These are phyloP conservation scores for Rhysida immarginata DNA, from an alignment of 1,140 invertebrate genomes.

Conservation along the genomic window DNA sequence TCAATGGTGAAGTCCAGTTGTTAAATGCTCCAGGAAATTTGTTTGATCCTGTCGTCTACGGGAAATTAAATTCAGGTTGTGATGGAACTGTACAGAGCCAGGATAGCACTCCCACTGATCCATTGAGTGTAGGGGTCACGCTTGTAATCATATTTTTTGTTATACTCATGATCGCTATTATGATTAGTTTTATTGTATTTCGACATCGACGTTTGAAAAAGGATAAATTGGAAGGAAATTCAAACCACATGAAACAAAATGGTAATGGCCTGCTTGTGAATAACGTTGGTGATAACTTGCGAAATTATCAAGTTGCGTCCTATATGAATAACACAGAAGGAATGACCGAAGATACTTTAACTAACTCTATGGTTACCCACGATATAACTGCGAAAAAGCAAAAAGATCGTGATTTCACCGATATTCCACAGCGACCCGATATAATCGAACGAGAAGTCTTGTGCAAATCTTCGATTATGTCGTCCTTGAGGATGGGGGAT, in stretches of 20 bases:
- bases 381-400: conserved; percentile 49
- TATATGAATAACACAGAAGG: conserved; percentile 39
- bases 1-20: conserved; percentile 77
- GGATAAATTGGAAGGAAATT: conserved; percentile 42
- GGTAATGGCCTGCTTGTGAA: conserved; percentile 13
- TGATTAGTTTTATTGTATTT: conserved; percentile 78
- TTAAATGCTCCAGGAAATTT: conserved; percentile 70
- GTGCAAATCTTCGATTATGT: conserved; percentile 47
- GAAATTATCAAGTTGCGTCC: conserved; percentile 23
- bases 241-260: conserved; percentile 13
- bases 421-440: conserved; percentile 60
- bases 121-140: conserved; percentile 74
- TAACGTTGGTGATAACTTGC: conserved; percentile 18
- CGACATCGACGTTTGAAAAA: conserved; percentile 64
- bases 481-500: conserved; percentile 26
- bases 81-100: conserved; percentile 40
- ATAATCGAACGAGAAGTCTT: conserved; percentile 81
- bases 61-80: conserved; percentile 31
- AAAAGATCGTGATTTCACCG: conserved; percentile 53
- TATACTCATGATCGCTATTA: conserved; percentile 67
- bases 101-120: conserved; percentile 57
- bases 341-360: conserved; percentile 29
- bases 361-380: conserved; percentile 38
- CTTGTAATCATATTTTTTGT: conserved; percentile 88
- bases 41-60: conserved; percentile 40